phyloP scores from a whole-genome alignment of 2,888 invertebrate species.

The Hipparchia sbordonii region DNA sequence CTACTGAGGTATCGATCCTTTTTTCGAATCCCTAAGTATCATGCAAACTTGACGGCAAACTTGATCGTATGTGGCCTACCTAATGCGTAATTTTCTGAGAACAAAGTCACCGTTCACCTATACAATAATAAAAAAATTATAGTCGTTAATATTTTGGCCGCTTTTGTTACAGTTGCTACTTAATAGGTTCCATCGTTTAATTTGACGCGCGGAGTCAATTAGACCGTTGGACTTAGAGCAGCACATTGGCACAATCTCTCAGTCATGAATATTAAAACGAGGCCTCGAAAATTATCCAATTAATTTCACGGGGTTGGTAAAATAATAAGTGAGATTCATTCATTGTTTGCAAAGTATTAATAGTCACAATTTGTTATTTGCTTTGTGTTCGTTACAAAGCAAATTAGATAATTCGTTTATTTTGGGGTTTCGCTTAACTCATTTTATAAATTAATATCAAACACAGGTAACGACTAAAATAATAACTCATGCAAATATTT shows the following conservation, averaged over 20 bases:
- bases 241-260: constrained; percentile 31
- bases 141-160: not conserved
- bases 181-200: constrained; percentile 6
- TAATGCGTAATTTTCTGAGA: no score
- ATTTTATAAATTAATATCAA: constrained; percentile 14
- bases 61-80: no score
- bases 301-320: constrained; percentile 34
- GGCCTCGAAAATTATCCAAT: constrained; percentile 35
- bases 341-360: constrained; percentile 33
- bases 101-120: not conserved
- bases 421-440: constrained; percentile 9
- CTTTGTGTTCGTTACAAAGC: constrained; percentile 20
- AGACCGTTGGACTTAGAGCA: constrained; percentile 28
- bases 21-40: no score
- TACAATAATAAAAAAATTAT: no score
- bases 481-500: not conserved
- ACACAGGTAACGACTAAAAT: not conserved
- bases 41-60: no score
- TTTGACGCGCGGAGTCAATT: constrained; percentile 34
- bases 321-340: constrained; percentile 35
- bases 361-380: constrained; percentile 29
- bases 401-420: constrained; percentile 24
- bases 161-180: not conserved
- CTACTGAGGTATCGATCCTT: no score
- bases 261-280: constrained; percentile 33